These are phyloP conservation scores for Valencia hispanica DNA, from an alignment of 2,797 vertebrate genomes.

Conservation along the genomic window DNA sequence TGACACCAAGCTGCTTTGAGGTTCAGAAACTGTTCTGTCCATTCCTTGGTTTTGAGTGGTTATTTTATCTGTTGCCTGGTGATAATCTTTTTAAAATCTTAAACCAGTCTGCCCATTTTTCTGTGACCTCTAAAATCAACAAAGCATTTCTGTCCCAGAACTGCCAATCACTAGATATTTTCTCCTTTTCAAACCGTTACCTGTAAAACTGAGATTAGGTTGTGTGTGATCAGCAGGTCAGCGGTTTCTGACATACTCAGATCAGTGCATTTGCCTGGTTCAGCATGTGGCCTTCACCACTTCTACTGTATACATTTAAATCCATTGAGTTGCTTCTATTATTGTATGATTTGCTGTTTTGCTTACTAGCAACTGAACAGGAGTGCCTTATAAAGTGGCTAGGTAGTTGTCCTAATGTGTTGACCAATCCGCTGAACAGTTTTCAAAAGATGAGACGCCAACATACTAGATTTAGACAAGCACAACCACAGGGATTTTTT, in stretches of 20 bases:
- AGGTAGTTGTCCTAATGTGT: too few relatives aligned
- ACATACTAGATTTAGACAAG: background rate
- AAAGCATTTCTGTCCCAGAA: background rate
- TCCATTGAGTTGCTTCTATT: background rate
- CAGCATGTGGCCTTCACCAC: background rate
- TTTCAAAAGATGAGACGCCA: background rate
- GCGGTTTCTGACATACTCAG: background rate
- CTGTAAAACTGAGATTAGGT: background rate
- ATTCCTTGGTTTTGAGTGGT: background rate
- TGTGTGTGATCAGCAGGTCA: background rate
- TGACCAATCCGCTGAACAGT: background rate
- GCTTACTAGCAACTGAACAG: background rate
- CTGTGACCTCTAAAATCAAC: background rate
- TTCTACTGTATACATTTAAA: background rate
- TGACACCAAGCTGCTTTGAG: background rate
- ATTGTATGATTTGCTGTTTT: background rate
- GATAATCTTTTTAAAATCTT: background rate
- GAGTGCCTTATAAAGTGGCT: background rate
- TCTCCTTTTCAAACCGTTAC: background rate
- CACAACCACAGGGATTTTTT: too few relatives aligned
- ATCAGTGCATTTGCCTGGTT: background rate
- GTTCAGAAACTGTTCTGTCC: background rate
- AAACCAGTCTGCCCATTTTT: background rate
- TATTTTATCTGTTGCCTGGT: background rate
- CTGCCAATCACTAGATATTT: background rate